A percentile compares a stretch with the other conserved stretches of the same genome.
Conservation (phyloP, 1,140 invertebrate species). For the Pogonomyrmex californicus region DNA sequence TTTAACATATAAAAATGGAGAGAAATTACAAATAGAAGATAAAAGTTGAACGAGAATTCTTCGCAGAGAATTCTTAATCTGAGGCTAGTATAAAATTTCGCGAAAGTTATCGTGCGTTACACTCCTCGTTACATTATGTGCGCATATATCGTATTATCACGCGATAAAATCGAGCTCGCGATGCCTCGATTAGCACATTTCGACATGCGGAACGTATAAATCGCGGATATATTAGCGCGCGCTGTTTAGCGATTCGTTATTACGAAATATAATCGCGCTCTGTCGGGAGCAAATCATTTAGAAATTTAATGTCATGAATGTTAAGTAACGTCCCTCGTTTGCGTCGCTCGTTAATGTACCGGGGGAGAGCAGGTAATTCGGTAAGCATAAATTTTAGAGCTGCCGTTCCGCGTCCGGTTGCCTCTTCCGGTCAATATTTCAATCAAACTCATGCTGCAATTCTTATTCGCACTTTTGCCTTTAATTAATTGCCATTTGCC, state of each 20-base stretch:
- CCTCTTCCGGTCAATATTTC: slow-evolving; percentile 43
- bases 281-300: slow-evolving; percentile 66
- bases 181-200: slow-evolving; percentile 44
- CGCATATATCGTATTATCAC: slow-evolving; percentile 3
- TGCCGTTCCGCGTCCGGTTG: neutral
- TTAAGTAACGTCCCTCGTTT: slow-evolving; percentile 68
- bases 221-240: slow-evolving; percentile 46
- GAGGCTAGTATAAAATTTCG: neutral
- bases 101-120: neutral
- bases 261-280: slow-evolving; percentile 43
- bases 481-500: neutral
- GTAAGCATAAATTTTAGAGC: slow-evolving; percentile 68
- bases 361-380: slow-evolving; percentile 63
- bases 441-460: slow-evolving; percentile 3
- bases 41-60: neutral
- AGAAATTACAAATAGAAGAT: neutral
- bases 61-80: neutral
- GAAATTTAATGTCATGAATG: slow-evolving; percentile 69
- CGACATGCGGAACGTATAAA: slow-evolving; percentile 49
- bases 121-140: neutral
- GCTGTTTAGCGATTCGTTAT: slow-evolving; percentile 62
- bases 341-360: slow-evolving; percentile 68
- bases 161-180: slow-evolving; percentile 18
- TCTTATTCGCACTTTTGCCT: neutral
- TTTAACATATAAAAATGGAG: neutral